Percentiles rank a stretch among this genome's conserved stretches.
phyloP scores from a whole-genome alignment of 2,113 vertebrate species.

The Carassius gibelio region DNA sequence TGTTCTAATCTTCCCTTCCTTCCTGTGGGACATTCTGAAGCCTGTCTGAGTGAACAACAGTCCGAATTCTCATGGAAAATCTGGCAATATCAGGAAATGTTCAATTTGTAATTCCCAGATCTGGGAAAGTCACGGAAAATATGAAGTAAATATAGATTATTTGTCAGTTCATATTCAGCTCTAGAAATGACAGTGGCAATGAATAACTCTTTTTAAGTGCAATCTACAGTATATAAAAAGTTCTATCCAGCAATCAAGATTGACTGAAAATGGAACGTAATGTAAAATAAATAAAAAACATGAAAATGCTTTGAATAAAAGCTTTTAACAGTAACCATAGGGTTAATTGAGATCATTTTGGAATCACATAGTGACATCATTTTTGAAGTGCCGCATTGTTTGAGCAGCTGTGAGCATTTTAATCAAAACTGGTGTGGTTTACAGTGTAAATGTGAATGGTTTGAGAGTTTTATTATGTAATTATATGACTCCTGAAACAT shows the following conservation, averaged over 20 bases:
- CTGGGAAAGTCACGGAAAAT: background rate
- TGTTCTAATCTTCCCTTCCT: background rate
- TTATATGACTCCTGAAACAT: slow-evolving; percentile 12
- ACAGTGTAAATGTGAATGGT: background rate
- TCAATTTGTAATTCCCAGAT: background rate
- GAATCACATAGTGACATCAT: background rate
- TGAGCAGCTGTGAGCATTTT: slow-evolving; percentile 10
- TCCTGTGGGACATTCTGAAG: background rate
- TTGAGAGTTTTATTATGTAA: slow-evolving; percentile 29
- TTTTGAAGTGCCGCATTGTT: background rate
- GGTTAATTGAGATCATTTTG: background rate
- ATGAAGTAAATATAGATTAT: background rate
- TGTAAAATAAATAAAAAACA: background rate
- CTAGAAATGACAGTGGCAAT: background rate
- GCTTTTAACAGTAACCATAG: background rate
- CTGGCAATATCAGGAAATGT: background rate
- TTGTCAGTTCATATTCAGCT: background rate
- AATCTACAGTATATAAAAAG: background rate
- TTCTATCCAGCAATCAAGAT: background rate
- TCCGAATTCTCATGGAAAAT: background rate
- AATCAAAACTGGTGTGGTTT: slow-evolving; percentile 8
- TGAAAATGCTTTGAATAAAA: background rate
- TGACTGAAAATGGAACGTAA: background rate
- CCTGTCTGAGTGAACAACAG: background rate
- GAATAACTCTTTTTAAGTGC: background rate